These are phyloP conservation scores for Acrobasis repandana DNA, from an alignment of 2,888 invertebrate species.

Conservation along the genomic window DNA sequence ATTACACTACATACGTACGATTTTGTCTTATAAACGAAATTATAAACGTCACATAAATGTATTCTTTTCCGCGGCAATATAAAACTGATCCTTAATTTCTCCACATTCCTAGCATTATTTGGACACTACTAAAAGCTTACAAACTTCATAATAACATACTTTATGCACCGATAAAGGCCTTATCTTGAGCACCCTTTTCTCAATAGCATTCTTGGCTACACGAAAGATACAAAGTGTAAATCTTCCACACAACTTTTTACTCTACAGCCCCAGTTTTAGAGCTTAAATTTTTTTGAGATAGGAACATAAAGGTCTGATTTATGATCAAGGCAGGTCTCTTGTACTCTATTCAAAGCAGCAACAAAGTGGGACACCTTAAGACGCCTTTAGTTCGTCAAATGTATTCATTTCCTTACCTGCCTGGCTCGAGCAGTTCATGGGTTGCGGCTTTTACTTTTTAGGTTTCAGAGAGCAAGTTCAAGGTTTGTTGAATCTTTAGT, in stretches of 20 bases:
- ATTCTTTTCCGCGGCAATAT: too few relatives aligned
- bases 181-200: constrained; percentile 73
- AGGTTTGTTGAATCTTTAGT: not conserved
- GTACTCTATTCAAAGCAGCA: constrained; percentile 62
- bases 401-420: constrained; percentile 50
- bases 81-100: not conserved
- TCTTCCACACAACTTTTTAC: constrained; percentile 44
- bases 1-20: too few relatives aligned
- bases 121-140: constrained; percentile 38
- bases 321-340: constrained; percentile 65
- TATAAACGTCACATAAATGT: too few relatives aligned
- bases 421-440: not conserved
- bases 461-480: constrained; percentile 2
- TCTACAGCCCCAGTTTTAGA: constrained; percentile 46
- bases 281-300: constrained; percentile 44
- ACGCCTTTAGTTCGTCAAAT: constrained; percentile 48
- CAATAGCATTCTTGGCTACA: constrained; percentile 63
- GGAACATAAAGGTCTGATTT: constrained; percentile 52
- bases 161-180: constrained; percentile 76
- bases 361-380: constrained; percentile 66
- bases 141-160: constrained; percentile 75
- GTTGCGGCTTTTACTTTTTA: constrained; percentile 13
- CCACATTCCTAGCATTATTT: constrained; percentile 22
- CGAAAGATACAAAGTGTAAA: constrained; percentile 55
- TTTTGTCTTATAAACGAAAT: too few relatives aligned